Base-by-base conservation (phyloP, 2,888 invertebrate species). In the Athetis lepigone region DNA sequence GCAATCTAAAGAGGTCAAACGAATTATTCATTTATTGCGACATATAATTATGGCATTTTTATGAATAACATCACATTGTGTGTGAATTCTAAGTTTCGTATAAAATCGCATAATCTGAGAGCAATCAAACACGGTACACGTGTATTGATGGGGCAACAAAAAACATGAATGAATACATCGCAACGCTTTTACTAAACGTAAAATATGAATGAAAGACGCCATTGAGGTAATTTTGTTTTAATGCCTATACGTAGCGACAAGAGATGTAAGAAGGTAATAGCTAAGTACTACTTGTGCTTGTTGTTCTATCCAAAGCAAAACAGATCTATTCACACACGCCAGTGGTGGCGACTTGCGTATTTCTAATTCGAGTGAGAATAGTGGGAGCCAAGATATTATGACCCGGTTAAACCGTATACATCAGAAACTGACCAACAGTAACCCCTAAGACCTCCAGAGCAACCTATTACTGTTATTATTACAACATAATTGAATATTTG, bases 1-100 rank as follows among this genome's bases (percentile, higher is more conserved):
- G 58, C 62, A 74, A 74, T 78, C 52, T 52, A 57, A 60, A 60
- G 78, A 78, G 69, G 75, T 68, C 61, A 60, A 40, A 43, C 68
- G 9, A 52, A 54, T 46, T 21, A 64, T 13, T 27, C 27, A 4
- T 16, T 55, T 39, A 13, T 33, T 25, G 27, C 46, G 43, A 55
- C 27, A 51, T 45, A 43, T 39, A n/a, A n/a, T n/a, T n/a, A 33
- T 56, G 23, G 9, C 3, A 36, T 50, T 39, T 19, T 39, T 33
- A 69, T 70, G 13, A 33, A 23, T 13, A 46, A 66, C 23, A 23
- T 11, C 33, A 52, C 8, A 49, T 29, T 11, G 18, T 37, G 13
- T 43, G 11, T 23, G 6, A 43, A 27, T 33, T 33, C 4, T 11
- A 33, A 13, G 33, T 18, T 18, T 5, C 18, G 62, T 19, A 37